Evolutionary conservation across 2,797 vertebrate genomes (phyloP), one percentile per base, ranked within the genome.

Genomic region (Helarctos malayanus): DNA sequence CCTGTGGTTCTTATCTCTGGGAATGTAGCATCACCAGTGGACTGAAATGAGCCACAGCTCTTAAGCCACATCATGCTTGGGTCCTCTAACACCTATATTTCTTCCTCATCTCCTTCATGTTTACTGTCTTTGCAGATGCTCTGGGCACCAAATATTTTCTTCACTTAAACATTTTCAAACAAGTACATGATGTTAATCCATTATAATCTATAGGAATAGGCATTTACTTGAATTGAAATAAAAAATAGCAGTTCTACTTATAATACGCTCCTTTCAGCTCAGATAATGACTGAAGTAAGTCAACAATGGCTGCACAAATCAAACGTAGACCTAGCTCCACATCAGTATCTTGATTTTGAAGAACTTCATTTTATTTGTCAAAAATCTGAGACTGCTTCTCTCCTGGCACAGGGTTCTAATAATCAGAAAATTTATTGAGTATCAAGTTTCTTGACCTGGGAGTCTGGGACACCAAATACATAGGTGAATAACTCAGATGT

Each of bases 21-120:
- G 13, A 57, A 69, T 18, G 25, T 12, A 82, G 7, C 57, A 1
- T 15, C 3, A 5, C 23, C 5, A 12, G 1, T 27, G 11, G 23
- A 32, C 52, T 5, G 56, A 86, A 63, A 63, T 10, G 16, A 35
- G 3, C 7, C 18, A 9, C 4, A 19, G 21, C 29, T 84, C 25
- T 18, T 7, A 2, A 49, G 9, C 45, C 47, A 23, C 0, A 0
- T 52, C 13, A 19, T 10, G 5, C 25, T 1, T 7, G 2, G 15
- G 21, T 7, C 5, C 21, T n/a, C 7, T 19, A 7, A 3, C 2
- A 2, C 11, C 4, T 29, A 0, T 27, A 13, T 3, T 27, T 69
- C 15, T 75, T 38, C 61, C 41, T 90, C 6, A 1, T 81, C 12
- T 29, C 35, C 23, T 82, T 83, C 15, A 29, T 5, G 9, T 14